Conservation (phyloP, 2,113 vertebrate species). For the Elaphurus davidianus region DNA sequence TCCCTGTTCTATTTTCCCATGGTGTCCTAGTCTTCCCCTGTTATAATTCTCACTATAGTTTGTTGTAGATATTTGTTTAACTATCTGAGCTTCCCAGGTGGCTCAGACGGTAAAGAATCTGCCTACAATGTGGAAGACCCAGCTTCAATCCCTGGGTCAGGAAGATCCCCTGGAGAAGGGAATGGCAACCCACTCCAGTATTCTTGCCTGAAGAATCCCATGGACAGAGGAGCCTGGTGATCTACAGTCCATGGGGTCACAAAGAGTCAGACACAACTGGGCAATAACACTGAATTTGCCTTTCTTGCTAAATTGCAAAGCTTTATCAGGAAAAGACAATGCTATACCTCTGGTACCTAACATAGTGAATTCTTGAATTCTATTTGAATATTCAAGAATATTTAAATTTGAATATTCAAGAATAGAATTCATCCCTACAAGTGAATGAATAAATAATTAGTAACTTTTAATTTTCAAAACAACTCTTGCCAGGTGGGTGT, state of each 20-base stretch:
- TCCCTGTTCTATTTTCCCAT: neutral
- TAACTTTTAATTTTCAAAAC: conserved; percentile 2
- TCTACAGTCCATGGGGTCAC: neutral
- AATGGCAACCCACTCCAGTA: neutral
- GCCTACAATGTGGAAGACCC: neutral
- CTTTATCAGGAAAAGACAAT: neutral
- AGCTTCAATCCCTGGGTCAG: neutral
- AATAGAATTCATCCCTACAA: neutral
- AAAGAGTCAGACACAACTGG: neutral
- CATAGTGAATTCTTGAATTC: neutral
- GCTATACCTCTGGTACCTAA: neutral
- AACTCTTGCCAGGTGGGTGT: neutral
- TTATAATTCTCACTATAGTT: neutral
- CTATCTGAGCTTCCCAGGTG: neutral
- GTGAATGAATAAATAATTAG: neutral
- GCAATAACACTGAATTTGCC: neutral
- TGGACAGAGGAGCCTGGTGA: neutral
- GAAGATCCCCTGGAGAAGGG: neutral
- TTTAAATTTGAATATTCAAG: neutral
- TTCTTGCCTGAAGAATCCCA: neutral
- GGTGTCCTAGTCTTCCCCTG: neutral
- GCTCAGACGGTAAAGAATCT: neutral
- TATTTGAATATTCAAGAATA: too few species aligned
- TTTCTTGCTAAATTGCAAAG: conserved; percentile 28
- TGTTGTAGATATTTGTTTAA: neutral